Evolutionary conservation across 2,797 vertebrate species (phyloP), one percentile per base, ranked within the genome.

Genomic region (Gobio occitaniae): DNA sequence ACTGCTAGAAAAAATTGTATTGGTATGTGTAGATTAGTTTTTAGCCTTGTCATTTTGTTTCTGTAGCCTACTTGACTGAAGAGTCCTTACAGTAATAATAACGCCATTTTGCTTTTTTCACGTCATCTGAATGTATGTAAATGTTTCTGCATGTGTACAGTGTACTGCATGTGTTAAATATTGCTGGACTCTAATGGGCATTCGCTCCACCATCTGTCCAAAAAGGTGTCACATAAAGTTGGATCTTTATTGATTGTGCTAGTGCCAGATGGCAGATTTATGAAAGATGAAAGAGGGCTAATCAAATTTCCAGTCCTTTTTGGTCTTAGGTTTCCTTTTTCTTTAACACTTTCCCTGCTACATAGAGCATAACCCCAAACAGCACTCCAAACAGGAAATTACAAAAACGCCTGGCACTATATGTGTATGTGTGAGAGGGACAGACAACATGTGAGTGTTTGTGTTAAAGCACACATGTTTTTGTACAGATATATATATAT

Each of bases 271-370:
- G 94, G 91, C 88, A 94, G 92, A 95, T 94, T 93, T 94, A 93
- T 94, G 92, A 91, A 91, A 95, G 94, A 95, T 95, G 92, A 96
- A 95, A 95, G 94, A 84, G 66, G 83, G 83, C 92, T 95, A 95
- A 95, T 96, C 94, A 94, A 92, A 95, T 96, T 95, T 95, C 93
- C 94, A 95, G 92, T 91, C 89, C 91, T 92, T 93, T 95, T 95
- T 92, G 90, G 87, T 92, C 90, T 94, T 92, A 91, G 92, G 93
- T 94, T 94, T 94, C 94, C 82, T 90, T 69, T 80, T 95, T 92
- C 90, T 92, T 93, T 93, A 93, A 95, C 94, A 95, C 95, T 92
- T 93, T 94, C 92, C 91, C 89, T 89, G 90, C 93, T 90, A 91
- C 86, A 80, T 87, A 0, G 92, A 92, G 92, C 91, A 61, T 93